Base-by-base conservation (phyloP, 2,888 invertebrate species). In the Sussaba pulchella region DNA sequence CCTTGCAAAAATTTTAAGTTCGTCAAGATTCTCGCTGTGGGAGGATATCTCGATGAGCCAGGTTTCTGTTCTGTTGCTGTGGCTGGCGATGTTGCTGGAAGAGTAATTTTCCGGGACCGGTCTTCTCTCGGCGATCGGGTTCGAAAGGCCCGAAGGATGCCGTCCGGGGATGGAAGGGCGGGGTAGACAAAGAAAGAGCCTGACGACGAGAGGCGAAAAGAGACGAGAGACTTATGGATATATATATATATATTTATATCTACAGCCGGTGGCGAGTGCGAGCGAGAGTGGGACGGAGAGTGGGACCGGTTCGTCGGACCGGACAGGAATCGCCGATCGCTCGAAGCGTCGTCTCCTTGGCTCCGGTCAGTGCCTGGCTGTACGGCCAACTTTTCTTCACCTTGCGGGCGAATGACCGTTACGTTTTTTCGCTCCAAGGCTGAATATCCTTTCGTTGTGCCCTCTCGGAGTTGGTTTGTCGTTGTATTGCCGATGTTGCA, bases 401-500 rank as follows among this genome's bases (percentile, higher is more conserved):
- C 90, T 91, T 87, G 88, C 90, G 87, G 90, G 90, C 90, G 88
- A 91, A 90, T 88, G 91, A 91, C 90, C 91, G 91, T 90, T 89
- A 90, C 88, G 88, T 90, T 89, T 90, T 91, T 90, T 91, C 88
- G 86, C 86, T 88, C 82, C 89, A 89, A 89, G 90, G 89, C 86
- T 89, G 88, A 85, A 83, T 88, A 88, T 88, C 86, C 87, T 89
- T 87, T 88, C 88, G 83, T 87, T 85, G 82, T 82, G 84, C 85
- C 82, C 83, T 85, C 82, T 66, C 70, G 17, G 43, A 26, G 43
- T 50, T 57, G 52, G 41, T 73, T 69, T 69, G 57, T 66, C 36
- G 64, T 59, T 59, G 43, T 79, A 41, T 66, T 54, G 64, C 50
- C 31, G 41, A 75, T 47, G 71, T 76, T 67, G 76, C 57, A 50